Conservation (phyloP, 2,888 invertebrate species). For the Brachycybe producta region DNA sequence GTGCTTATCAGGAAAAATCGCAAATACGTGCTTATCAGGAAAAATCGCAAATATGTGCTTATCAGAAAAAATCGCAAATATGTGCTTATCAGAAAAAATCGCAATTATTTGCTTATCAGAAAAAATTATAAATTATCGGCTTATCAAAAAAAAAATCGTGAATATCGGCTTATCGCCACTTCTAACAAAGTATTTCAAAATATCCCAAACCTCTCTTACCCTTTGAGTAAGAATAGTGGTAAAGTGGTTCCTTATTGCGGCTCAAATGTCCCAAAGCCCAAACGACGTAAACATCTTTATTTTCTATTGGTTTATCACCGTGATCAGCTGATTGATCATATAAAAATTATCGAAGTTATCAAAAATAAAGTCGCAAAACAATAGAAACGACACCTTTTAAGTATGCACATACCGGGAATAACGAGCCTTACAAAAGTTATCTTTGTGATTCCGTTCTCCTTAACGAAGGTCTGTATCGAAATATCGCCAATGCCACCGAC, state of each 20-base stretch:
- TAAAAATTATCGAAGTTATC: not conserved
- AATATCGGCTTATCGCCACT: too few relatives aligned
- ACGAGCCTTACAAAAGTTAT: conserved; percentile 64
- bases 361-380: not conserved
- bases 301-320: conserved; percentile 59
- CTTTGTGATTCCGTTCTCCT: conserved; percentile 60
- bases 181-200: too few relatives aligned
- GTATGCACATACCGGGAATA: conserved; percentile 39
- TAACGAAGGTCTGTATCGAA: conserved; percentile 45
- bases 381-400: too few relatives aligned
- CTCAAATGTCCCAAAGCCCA: conserved; percentile 77
- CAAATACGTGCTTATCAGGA: too few relatives aligned
- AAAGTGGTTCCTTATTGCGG: conserved; percentile 61
- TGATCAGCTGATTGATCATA: conserved; percentile 48
- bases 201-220: too few relatives aligned
- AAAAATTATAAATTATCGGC: too few relatives aligned
- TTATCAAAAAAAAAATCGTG: too few relatives aligned
- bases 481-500: conserved; percentile 69
- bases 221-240: conserved; percentile 67
- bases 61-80: too few relatives aligned
- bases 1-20: too few relatives aligned
- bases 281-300: conserved; percentile 49
- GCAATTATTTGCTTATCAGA: too few relatives aligned
- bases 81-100: too few relatives aligned
- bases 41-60: too few relatives aligned